Base-by-base conservation (phyloP, 2,888 invertebrate species). In the Leucophenga montana region DNA sequence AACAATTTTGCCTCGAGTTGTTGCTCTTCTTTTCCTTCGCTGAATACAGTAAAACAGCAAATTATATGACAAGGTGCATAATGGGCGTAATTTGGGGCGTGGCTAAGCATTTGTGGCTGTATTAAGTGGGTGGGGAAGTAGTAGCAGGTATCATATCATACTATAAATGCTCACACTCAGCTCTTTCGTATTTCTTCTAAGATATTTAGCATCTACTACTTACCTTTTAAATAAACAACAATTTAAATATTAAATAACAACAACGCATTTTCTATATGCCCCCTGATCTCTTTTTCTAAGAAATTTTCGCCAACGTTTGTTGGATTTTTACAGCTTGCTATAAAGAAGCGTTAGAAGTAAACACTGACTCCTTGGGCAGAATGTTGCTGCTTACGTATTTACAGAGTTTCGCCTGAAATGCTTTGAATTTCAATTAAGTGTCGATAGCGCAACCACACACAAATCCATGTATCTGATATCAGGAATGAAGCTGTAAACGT, bases 1-100 rank as follows among this genome's bases (percentile, higher is more conserved):
- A 11, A 81, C 84, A 80, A 84, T 78, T 83, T 79, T 73, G 75
- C 77, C 77, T 68, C 54, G 66, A 75, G 70, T 74, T 75, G 78
- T 66, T 68, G 50, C 59, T 62, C 39, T 39, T 39, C 9, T 39
- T 39, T 3, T 39, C 39, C 8, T 39, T 39, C 8, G 39, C 8
- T 3, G 8, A 39, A 57, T 66, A 69, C 68, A 73, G 69, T 62
- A 70, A 71, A 72, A 56, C 18, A 56, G 54, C 65, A 62, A 56
- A 65, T 56, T 48, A 22, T 53, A 56, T 18, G 56, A 11, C 14
- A 20, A 27, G 14, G 18, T 11, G 11, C 39, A 39, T 39, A 39
- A 53, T 20, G 20, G 16, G 53, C 16, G 53, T 18, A 53, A 11
- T 18, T 18, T 11, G 18, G 8, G 18, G 16, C 16, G 53, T 53